Conservation (phyloP, 2,113 vertebrate genomes). For the Peromyscus californicus region DNA sequence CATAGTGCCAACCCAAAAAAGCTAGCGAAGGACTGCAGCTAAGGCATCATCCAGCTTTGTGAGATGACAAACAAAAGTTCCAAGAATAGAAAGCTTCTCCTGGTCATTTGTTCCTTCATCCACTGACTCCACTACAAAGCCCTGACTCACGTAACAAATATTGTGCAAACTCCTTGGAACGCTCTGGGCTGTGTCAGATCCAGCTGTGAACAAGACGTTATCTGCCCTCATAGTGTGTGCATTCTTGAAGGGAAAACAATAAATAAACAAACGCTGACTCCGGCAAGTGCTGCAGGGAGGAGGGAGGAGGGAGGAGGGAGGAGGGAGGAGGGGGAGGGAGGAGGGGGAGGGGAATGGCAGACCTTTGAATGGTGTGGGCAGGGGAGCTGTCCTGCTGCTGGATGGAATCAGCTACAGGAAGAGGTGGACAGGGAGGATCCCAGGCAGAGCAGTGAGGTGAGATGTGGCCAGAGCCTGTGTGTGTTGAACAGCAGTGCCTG, state of each 20-base stretch:
- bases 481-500: neutral
- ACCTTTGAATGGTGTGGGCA: neutral
- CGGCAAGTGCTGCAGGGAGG: neutral
- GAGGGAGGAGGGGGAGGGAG: rapidly evolving
- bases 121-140: neutral
- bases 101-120: neutral
- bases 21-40: neutral
- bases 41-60: neutral
- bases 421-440: neutral
- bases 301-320: rapidly evolving
- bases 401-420: neutral
- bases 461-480: neutral
- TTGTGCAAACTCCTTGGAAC: neutral
- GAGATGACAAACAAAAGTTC: neutral
- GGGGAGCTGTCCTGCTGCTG: neutral
- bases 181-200: neutral
- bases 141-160: neutral
- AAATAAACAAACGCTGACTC: neutral
- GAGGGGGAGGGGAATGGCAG: neutral
- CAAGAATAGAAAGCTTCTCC: neutral
- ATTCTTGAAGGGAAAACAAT: neutral
- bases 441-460: neutral
- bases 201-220: neutral
- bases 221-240: neutral
- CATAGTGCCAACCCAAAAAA: neutral